Evolutionary conservation across 1,140 invertebrate genomes (phyloP), one percentile per base, ranked within the genome.

Genomic region (Drosophila ananassae): DNA sequence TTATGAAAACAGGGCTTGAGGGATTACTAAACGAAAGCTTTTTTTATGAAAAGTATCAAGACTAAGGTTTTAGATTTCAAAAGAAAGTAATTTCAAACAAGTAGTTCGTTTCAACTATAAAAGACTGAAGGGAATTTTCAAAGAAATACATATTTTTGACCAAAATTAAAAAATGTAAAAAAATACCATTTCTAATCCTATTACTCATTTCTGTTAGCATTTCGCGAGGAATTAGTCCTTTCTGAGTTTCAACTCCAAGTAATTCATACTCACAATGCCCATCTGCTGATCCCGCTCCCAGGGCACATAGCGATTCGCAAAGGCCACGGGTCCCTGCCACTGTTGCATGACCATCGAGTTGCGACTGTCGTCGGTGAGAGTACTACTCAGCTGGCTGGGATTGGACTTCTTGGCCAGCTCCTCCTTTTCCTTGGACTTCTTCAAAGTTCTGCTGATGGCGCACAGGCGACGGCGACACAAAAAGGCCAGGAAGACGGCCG

Each of bases 301-400:
- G 32, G 95, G 94, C 63, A 97, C 96, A 89, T 97, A 97, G 69
- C 96, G 93, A 93, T 97, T 97, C 69, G 93, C 95, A 73, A 95
- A 94, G 13, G 95, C 95, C 73, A 95, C 94, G 5, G 95, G 95
- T 13, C 95, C 95, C 57, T 94, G 93, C 96, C 96, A 97, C 73
- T 95, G 94, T 72, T 95, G 95, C 85, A 96, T 59, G 4, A 91
- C 90, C 89, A 92, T 92, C 53, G 91, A 91, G 58, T 92, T 92
- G 37, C 81, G 83, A 48, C 90, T 90, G 37, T 91, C 87, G 56
- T 91, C 87, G 39, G 76, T 89, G 5, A 90, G 69, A n/a, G 78
- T 79, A 52, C 74, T 90, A 61, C 73, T 91, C 9, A 85, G 68
- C 53, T 90, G 90, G 44, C 79, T 90, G 48, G 79, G 79, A 68